phyloP scores from a whole-genome alignment of 2,797 vertebrate species.

The Peromyscus eremicus region DNA sequence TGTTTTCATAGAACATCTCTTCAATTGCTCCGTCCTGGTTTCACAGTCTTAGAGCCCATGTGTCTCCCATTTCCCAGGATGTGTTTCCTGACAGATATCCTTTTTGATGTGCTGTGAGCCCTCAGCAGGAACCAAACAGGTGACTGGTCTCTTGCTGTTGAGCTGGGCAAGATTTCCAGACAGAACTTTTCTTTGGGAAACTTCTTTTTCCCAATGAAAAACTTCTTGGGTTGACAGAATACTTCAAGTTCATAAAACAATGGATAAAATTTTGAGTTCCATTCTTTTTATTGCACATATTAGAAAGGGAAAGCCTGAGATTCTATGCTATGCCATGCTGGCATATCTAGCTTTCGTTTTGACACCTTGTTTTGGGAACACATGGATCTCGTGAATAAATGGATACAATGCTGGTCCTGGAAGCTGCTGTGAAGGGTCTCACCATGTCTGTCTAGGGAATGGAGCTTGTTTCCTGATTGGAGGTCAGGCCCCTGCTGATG shows the following conservation, averaged over 20 bases:
- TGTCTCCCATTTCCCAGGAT: slow-evolving; percentile 19
- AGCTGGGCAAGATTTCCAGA: neutral
- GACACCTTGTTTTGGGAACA: slow-evolving; percentile 60
- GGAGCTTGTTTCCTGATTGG: neutral
- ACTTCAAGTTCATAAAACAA: neutral
- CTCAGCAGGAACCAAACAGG: neutral
- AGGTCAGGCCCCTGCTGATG: slow-evolving; percentile 32
- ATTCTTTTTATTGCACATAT: neutral
- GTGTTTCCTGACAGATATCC: neutral
- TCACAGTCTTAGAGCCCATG: neutral
- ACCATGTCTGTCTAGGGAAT: neutral
- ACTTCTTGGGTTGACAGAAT: rapidly evolving
- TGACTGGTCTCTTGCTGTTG: neutral
- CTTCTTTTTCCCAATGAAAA: neutral
- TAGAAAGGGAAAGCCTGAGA: slow-evolving; percentile 39
- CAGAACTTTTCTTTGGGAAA: rapidly evolving
- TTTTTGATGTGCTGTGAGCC: neutral
- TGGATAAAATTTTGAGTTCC: neutral
- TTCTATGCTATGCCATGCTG: neutral
- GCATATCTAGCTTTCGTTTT: neutral
- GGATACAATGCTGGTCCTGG: neutral
- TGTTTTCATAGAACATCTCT: neutral
- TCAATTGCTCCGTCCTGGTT: neutral
- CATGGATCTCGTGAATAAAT: neutral
- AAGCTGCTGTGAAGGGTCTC: neutral